Percentiles rank a stretch among this genome's conserved stretches.
Conservation (phyloP, 1,140 invertebrate species). For the Dendrolimus kikuchii region DNA sequence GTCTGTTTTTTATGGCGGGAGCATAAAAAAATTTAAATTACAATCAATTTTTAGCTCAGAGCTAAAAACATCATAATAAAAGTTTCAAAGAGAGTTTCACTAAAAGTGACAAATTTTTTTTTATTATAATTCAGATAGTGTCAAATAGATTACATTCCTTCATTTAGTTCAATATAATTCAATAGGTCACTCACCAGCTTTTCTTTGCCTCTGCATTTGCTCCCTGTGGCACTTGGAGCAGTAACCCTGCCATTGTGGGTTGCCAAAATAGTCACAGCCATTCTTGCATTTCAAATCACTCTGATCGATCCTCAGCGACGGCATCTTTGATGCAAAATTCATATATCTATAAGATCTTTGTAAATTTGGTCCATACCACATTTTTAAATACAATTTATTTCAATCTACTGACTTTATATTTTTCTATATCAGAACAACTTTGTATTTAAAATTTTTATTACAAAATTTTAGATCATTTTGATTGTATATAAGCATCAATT, state of each 20-base stretch:
- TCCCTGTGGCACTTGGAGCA: conserved; percentile 94
- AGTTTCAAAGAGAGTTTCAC: too few species aligned
- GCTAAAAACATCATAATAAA: too few species aligned
- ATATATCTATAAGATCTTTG: conserved; percentile 71
- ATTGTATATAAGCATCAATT: too few species aligned
- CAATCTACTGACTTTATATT: too few species aligned
- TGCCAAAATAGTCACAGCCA: conserved; percentile 97
- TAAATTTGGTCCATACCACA: conserved; percentile 65
- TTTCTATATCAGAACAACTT: too few species aligned
- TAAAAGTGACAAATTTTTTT: too few species aligned
- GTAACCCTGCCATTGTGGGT: conserved; percentile 96
- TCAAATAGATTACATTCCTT: conserved; percentile 4
- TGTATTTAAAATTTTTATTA: too few species aligned
- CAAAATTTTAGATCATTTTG: too few species aligned
- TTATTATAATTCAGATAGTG: neutral
- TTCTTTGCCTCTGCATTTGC: conserved; percentile 77
- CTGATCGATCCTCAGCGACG: conserved; percentile 84
- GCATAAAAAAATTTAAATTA: too few species aligned
- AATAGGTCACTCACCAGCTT: conserved; percentile 47
- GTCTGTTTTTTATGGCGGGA: too few species aligned
- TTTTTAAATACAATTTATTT: neutral
- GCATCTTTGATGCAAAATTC: conserved; percentile 82
- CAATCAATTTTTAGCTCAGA: too few species aligned
- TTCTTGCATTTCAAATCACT: conserved; percentile 94
- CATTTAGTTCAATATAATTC: neutral